Conservation (phyloP, 2,888 invertebrate genomes). For the Lypha dubia region DNA sequence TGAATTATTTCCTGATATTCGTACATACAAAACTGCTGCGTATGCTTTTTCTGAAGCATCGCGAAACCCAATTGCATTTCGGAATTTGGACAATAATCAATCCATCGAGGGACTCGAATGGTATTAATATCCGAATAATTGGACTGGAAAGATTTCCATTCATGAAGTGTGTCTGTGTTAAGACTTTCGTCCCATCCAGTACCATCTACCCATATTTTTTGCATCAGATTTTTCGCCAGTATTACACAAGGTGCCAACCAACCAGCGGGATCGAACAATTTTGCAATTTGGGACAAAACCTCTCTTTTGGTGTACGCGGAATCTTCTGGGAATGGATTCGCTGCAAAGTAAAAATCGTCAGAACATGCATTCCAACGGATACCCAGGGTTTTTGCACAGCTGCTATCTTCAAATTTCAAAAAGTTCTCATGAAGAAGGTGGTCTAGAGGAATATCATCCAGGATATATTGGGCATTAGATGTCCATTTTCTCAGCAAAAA, state of each 20-base stretch:
- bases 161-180: slow-evolving; percentile 4
- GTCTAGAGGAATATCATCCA: too few species aligned
- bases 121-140: slow-evolving; percentile 46
- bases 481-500: too few species aligned
- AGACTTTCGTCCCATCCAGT: slow-evolving; percentile 59
- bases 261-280: slow-evolving; percentile 67
- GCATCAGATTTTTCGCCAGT: slow-evolving; percentile 67
- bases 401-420: slow-evolving; percentile 16
- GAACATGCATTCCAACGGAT: slow-evolving; percentile 62
- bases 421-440: slow-evolving; percentile 11
- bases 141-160: slow-evolving; percentile 47
- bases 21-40: slow-evolving; percentile 3
- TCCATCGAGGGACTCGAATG: slow-evolving; percentile 61
- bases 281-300: slow-evolving; percentile 64
- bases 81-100: slow-evolving; percentile 1
- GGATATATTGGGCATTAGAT: too few species aligned
- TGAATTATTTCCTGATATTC: neutral
- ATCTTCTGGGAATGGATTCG: neutral
- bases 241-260: slow-evolving; percentile 66
- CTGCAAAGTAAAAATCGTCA: slow-evolving; percentile 55
- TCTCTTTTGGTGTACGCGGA: slow-evolving; percentile 55
- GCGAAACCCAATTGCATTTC: slow-evolving; percentile 57
- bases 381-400: slow-evolving; percentile 53
- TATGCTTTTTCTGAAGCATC: slow-evolving; percentile 30
- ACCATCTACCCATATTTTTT: slow-evolving; percentile 58